Evolutionary conservation across 2,888 invertebrate species (phyloP), one percentile per base, ranked within the genome.

Genomic region (Lypha dubia): DNA sequence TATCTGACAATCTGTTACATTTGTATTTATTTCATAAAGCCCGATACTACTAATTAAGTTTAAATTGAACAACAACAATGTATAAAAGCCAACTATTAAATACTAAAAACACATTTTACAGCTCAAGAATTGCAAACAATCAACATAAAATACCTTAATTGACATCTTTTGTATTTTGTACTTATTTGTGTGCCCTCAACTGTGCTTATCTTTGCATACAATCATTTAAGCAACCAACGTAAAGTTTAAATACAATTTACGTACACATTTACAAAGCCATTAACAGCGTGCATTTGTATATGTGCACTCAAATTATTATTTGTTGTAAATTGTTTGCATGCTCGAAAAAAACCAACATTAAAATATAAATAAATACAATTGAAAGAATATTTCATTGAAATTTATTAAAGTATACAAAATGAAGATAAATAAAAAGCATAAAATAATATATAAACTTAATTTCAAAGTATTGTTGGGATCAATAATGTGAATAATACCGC

Each of bases 341-440:
- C 8, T 60, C 60, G n/a, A 58, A 35, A 35, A n/a, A 6, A 35
- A 46, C 5, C 9, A 9, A 70, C 49, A 51, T 2, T 1, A 35
- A 3, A 53, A 56, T 0, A 7, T 17, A 32, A n/a, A 20, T 49
- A n/a, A 38, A n/a, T 11, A n/a, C n/a, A 32, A 49, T 20, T 20
- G 51, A 49, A 60, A 38, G 35, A 60, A 58, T 28, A 51, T 68
- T 62, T 70, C n/a, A 77, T 13, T 68, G 41, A 51, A 70, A 32
- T 41, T 62, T 70, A 70, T 70, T 51, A 44, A 53, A 71, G 41
- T 51, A 17, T 8, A 17, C n/a, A n/a, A n/a, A n/a, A 20, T 58
- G 13, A 38, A 41, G 24, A 60, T n/a, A n/a, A n/a, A n/a, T n/a
- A n/a, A 22, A 65, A 22, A 44, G 9, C 2, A 9, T 24, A 60